These are phyloP conservation scores for Empidonax alnorum DNA, from an alignment of 2,113 vertebrate genomes.

Conservation along the genomic window DNA sequence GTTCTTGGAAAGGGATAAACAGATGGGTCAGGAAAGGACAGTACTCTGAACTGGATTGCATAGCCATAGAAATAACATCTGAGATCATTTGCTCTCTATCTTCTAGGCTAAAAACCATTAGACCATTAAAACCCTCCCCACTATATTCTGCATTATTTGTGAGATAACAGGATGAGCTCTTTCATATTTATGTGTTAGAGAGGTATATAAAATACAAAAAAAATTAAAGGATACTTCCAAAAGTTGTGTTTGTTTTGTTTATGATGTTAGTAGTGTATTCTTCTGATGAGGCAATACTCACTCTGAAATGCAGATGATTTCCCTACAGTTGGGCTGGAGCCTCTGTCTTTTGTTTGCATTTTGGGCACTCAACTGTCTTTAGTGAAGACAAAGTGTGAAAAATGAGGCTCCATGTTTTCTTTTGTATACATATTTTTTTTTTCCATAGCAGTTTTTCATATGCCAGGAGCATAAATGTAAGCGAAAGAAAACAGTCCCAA, in stretches of 20 bases:
- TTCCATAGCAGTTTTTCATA: neutral
- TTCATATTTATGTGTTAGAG: neutral
- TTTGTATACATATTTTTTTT: neutral
- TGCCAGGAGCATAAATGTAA: slow-evolving; percentile 7
- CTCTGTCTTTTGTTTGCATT: slow-evolving; percentile 10
- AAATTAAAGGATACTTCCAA: neutral
- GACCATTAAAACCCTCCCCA: neutral
- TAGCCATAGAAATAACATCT: neutral
- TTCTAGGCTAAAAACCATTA: neutral
- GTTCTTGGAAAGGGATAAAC: neutral
- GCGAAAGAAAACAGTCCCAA: neutral
- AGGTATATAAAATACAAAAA: neutral
- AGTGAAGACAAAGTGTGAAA: neutral
- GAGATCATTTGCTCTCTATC: neutral
- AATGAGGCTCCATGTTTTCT: neutral
- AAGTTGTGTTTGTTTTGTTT: neutral
- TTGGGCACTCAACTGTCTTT: neutral
- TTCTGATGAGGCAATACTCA: neutral
- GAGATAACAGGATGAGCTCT: neutral
- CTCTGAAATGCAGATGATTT: neutral
- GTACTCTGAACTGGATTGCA: neutral
- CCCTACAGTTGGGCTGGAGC: neutral
- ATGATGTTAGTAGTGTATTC: neutral
- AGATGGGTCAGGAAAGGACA: neutral
- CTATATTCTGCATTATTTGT: neutral